Base-by-base conservation (phyloP, 2,113 vertebrate genomes). In the Lycaon pictus region DNA sequence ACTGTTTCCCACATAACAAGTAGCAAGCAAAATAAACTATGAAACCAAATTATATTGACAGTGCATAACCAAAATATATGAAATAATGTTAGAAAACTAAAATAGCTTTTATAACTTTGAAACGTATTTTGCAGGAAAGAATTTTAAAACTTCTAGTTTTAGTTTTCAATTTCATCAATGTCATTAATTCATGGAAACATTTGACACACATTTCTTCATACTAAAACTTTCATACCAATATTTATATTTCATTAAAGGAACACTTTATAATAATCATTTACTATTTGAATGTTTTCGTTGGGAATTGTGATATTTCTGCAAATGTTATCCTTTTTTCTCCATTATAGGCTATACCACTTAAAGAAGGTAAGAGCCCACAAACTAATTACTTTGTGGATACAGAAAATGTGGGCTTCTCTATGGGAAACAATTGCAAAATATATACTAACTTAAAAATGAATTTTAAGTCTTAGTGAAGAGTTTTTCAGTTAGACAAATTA, bases 241-340 rank as follows among this genome's bases (percentile, higher is more conserved):
- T 62, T 82, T 19, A 32, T 48, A 17, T 19, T 56, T 77, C 23
- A 87, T 32, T 29, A 92, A 37, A 37, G 63, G 15, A 87, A 25
- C 10, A 82, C 2, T 91, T 58, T 35, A 48, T 32, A 82, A n/a
- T 55, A 88, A 71, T 58, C 2, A 71, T 58, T 96, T 87, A 5
- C 51, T 63, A 87, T 82, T 86, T 93, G 12, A 97, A 10, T 62
- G 10, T 43, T 77, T 97, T 29, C 58, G 82, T 87, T 88, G 23
- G 0, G 43, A 53, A 67, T 20, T 55, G 2, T 71, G 22, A 27
- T 27, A 32, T 1, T 32, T 77, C 1, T 60, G 3, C 6, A 71
- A 93, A 48, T 82, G 20, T 27, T 48, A 80, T 69, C 15, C 5
- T 1, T 48, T 90, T 82, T 53, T 72, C 22, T 87, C 10, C 11